These are phyloP conservation scores for Ladona fulva DNA, from an alignment of 1,140 invertebrate species.

Conservation along the genomic window DNA sequence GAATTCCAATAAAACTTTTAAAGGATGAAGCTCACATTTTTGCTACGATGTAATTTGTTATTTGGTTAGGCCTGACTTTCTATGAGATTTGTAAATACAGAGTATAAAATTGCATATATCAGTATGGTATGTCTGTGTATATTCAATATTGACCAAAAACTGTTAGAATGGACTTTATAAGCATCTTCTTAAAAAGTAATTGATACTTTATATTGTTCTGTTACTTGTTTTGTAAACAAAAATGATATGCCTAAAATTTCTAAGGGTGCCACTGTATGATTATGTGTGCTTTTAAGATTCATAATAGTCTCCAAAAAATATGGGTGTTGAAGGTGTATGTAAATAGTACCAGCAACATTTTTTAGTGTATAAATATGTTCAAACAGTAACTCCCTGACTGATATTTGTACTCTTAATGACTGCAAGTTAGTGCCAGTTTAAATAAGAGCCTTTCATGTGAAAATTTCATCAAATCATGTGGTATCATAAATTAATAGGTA, in stretches of 20 bases:
- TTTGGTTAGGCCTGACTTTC: background rate
- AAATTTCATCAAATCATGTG: background rate
- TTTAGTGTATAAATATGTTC: background rate
- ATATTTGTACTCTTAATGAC: background rate
- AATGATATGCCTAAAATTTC: background rate
- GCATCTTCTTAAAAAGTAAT: background rate
- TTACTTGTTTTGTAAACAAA: background rate
- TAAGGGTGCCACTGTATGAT: background rate
- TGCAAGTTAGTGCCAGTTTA: background rate
- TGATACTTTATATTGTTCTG: background rate
- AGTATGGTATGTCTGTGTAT: background rate
- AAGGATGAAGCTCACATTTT: background rate
- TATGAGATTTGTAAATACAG: background rate
- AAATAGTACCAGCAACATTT: background rate
- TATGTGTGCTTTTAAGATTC: background rate
- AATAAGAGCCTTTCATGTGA: background rate
- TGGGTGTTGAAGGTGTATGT: background rate
- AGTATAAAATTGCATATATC: background rate
- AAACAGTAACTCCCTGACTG: background rate
- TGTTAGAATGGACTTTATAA: background rate
- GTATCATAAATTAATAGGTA: background rate
- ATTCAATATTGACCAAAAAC: background rate
- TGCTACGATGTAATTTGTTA: background rate
- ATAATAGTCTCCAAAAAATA: slow-evolving; percentile 1
- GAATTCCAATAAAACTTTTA: background rate